phyloP scores from a whole-genome alignment of 2,888 invertebrate species.

The Entomobrya proxima region DNA sequence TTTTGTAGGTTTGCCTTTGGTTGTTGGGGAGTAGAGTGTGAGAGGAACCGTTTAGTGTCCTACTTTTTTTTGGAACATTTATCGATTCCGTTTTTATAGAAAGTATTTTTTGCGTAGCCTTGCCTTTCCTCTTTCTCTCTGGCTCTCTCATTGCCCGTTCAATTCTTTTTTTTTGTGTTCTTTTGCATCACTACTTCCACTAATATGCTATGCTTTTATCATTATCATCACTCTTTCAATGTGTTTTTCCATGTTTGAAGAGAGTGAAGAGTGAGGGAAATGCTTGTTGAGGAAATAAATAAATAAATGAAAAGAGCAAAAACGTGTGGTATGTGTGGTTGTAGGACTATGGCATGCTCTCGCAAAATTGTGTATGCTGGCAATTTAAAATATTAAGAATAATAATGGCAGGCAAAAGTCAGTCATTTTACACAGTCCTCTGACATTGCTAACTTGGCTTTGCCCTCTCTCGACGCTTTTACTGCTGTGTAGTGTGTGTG shows the following conservation, averaged over 20 bases:
- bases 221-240: too few relatives aligned
- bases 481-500: neutral
- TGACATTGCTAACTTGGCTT: neutral
- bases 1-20: neutral
- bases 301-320: neutral
- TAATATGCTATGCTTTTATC: neutral
- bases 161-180: neutral
- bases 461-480: neutral
- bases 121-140: neutral
- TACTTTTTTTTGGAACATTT: constrained; percentile 63
- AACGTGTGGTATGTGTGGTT: neutral
- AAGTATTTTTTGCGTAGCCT: constrained; percentile 10
- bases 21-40: constrained; percentile 47
- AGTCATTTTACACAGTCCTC: neutral
- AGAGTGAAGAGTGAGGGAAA: too few relatives aligned
- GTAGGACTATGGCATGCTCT: too few relatives aligned
- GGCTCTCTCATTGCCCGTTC: neutral
- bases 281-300: neutral
- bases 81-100: constrained; percentile 56
- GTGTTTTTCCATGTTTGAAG: too few relatives aligned
- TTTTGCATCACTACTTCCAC: too few relatives aligned
- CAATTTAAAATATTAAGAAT: neutral
- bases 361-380: constrained; percentile 1
- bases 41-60: constrained; percentile 44
- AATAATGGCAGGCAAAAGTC: neutral